Conservation (phyloP, 2,113 vertebrate species). For the Jacana jacana region DNA sequence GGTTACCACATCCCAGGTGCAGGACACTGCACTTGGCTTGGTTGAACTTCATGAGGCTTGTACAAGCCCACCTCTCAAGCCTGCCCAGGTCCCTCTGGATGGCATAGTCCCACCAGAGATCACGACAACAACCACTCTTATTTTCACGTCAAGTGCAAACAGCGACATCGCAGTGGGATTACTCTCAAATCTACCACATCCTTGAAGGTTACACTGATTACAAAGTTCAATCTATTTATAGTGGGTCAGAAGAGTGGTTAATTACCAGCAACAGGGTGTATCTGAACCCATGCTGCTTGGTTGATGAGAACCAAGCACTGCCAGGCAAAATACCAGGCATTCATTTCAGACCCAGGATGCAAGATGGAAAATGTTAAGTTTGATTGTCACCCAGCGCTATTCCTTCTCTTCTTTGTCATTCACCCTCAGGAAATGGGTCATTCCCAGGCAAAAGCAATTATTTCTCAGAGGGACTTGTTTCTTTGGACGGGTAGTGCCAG, state of each 20-base stretch:
- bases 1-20: too few species aligned
- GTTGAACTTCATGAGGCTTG: too few species aligned
- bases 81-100: too few species aligned
- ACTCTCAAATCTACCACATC: not conserved
- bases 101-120: not conserved
- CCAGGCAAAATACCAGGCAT: not conserved
- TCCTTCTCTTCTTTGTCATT: not conserved
- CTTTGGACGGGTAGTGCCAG: not conserved
- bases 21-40: too few species aligned
- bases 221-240: not conserved
- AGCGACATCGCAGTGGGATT: not conserved
- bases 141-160: not conserved
- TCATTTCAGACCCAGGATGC: not conserved
- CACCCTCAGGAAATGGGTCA: constrained; percentile 18
- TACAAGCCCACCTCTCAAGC: too few species aligned
- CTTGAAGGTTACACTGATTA: not conserved
- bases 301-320: not conserved
- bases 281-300: not conserved
- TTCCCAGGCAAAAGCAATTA: constrained; percentile 7
- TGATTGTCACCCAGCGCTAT: not conserved
- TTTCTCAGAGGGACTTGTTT: not conserved
- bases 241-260: not conserved
- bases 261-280: not conserved
- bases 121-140: not conserved
- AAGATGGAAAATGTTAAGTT: not conserved